These are phyloP conservation scores for Alloscopus bannaensis DNA, from an alignment of 2,888 invertebrate genomes.

Conservation along the genomic window DNA sequence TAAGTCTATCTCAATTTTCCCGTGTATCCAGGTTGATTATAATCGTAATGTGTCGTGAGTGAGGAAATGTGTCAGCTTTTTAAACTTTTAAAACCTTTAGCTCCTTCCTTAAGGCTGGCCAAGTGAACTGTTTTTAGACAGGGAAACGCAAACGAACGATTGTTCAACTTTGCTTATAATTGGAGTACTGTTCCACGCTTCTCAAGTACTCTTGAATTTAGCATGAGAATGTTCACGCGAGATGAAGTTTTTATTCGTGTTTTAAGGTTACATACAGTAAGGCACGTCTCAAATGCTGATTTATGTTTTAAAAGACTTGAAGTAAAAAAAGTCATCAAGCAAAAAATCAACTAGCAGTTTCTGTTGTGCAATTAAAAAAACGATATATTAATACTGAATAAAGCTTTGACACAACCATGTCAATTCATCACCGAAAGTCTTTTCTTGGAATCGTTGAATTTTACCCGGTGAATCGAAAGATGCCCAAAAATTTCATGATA, in stretches of 20 bases:
- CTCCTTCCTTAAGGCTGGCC: not conserved
- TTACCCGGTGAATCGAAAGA: too few relatives aligned
- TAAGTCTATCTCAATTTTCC: constrained; percentile 9
- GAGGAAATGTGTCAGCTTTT: not conserved
- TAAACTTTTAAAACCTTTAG: not conserved
- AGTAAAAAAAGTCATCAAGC: not conserved
- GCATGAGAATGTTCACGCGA: not conserved
- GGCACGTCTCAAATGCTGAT: too few relatives aligned
- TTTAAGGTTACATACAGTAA: too few relatives aligned
- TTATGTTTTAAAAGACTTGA: not conserved
- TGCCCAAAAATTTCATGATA: not conserved
- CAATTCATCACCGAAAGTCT: not conserved
- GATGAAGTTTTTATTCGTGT: too few relatives aligned
- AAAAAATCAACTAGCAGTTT: too few relatives aligned
- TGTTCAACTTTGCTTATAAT: constrained; percentile 7
- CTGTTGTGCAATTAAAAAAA: too few relatives aligned
- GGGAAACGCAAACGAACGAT: constrained; percentile 34
- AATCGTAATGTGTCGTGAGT: constrained; percentile 10
- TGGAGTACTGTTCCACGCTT: not conserved
- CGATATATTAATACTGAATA: not conserved
- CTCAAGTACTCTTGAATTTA: not conserved
- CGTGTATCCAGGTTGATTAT: not conserved
- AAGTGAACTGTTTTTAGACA: constrained; percentile 5
- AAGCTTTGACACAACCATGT: not conserved
- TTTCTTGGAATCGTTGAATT: too few relatives aligned